A percentile compares a stretch with the other conserved stretches of the same genome.
Evolutionary conservation across 1,140 invertebrate species (phyloP).

Genomic region (Uloborus diversus): DNA sequence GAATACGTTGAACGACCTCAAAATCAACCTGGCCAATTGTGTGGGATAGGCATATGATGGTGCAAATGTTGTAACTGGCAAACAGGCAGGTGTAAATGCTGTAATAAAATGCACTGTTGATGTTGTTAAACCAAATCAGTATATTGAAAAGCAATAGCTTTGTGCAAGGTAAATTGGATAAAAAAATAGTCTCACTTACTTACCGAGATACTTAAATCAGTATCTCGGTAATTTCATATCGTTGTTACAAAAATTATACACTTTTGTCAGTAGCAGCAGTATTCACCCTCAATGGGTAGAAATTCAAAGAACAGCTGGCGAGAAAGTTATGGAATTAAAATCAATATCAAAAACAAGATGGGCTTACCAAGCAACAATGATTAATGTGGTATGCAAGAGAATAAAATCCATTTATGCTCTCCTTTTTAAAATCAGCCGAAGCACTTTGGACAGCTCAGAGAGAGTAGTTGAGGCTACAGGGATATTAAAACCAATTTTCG

Average conservation of each 20-base stretch:
- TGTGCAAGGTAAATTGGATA: no score
- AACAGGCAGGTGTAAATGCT: slow-evolving; percentile 12
- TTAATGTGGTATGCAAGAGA: no score
- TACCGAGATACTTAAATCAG: not conserved
- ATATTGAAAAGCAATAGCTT: no score
- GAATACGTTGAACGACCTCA: not conserved
- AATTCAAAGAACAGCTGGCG: not conserved
- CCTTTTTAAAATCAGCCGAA: no score
- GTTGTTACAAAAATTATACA: not conserved
- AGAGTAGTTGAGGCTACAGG: no score
- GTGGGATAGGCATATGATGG: not conserved
- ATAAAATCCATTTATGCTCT: no score
- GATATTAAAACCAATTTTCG: no score
- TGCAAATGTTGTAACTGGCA: no score
- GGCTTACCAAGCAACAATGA: no score
- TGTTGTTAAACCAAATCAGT: not conserved
- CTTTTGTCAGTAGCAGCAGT: not conserved
- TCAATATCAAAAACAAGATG: no score
- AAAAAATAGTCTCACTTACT: not conserved
- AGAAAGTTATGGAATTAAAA: no score
- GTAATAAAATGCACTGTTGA: not conserved
- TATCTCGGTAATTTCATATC: not conserved
- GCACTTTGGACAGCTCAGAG: no score
- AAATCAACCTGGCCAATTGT: not conserved
- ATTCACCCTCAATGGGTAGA: not conserved